Base-by-base conservation (phyloP, 2,888 invertebrate genomes). In the Sicus ferrugineus region DNA sequence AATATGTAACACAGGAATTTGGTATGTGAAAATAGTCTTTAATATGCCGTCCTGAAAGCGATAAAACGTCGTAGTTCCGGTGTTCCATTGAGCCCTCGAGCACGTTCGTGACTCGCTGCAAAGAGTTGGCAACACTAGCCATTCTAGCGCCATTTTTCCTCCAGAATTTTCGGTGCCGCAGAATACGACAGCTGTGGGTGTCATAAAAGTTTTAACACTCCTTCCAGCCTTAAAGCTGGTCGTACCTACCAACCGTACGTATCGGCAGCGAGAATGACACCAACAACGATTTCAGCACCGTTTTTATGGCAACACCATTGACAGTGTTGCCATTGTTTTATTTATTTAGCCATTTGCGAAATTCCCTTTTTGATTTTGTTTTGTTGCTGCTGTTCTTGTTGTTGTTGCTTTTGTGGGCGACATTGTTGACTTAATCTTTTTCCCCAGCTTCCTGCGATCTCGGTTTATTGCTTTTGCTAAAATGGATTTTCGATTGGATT, bases 401-500 rank as follows among this genome's bases (percentile, higher is more conserved):
- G 28, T 34, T 5, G n/a, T 67, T 28, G 21, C n/a, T 38, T 38
- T 26, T 26, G 23, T 50, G 38, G 26, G n/a, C n/a, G n/a, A n/a
- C n/a, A n/a, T n/a, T n/a, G n/a, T n/a, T n/a, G n/a, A n/a, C n/a
- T n/a, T n/a, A n/a, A 19, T 21, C 26, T 65, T 11, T 34, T 66
- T 21, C 26, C 30, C 42, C 21, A n/a, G 19, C 48, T 42, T 42
- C 14, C 48, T 66, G 38, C 38, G 23, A n/a, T 65, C 31, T 66
- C 30, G 16, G 38, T 42, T 58, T 67, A 48, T 59, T 67, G 58
- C 52, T 59, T 67, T 42, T 58, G 58, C 67, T 21, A 59, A 66
- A 67, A 67, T 67, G 59, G 30, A 67, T 59, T 67, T 67, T 42
- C 67, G 67, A 67, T 67, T 67, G 67, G 58, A 67, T 67, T 67